Conservation (phyloP, 2,888 invertebrate species). For the Atrina japonica region DNA sequence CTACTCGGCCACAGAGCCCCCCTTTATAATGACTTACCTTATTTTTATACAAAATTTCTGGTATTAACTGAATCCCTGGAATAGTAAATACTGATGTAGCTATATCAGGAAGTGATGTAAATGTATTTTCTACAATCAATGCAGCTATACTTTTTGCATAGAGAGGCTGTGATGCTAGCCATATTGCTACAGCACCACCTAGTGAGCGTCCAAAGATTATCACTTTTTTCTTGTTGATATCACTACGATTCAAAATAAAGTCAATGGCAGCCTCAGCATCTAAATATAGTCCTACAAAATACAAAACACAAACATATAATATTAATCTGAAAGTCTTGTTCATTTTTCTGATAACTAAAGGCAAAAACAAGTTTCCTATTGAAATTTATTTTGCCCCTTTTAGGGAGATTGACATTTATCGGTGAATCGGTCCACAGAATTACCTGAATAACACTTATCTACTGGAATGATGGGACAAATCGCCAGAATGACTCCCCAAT, state of each 20-base stretch:
- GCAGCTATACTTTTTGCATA: constrained; percentile 91
- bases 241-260: constrained; percentile 89
- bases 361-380: no score
- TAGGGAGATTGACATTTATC: no score
- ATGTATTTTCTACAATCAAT: constrained; percentile 95
- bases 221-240: constrained; percentile 92
- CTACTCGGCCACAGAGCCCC: neutral
- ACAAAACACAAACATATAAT: neutral
- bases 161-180: constrained; percentile 89
- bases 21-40: constrained; percentile 85
- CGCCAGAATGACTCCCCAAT: no score
- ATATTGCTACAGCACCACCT: constrained; percentile 96
- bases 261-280: constrained; percentile 94
- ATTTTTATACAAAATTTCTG: constrained; percentile 93
- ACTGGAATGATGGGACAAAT: no score
- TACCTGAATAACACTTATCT: no score
- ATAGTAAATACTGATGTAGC: constrained; percentile 90
- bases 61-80: constrained; percentile 86
- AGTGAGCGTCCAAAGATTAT: constrained; percentile 92
- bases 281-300: constrained; percentile 85
- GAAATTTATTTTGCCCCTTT: no score
- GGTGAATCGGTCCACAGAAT: no score
- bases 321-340: no score
- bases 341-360: no score
- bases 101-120: constrained; percentile 96